Conservation (phyloP, 2,797 vertebrate genomes). For the Crossoptilon crossoptilon region DNA sequence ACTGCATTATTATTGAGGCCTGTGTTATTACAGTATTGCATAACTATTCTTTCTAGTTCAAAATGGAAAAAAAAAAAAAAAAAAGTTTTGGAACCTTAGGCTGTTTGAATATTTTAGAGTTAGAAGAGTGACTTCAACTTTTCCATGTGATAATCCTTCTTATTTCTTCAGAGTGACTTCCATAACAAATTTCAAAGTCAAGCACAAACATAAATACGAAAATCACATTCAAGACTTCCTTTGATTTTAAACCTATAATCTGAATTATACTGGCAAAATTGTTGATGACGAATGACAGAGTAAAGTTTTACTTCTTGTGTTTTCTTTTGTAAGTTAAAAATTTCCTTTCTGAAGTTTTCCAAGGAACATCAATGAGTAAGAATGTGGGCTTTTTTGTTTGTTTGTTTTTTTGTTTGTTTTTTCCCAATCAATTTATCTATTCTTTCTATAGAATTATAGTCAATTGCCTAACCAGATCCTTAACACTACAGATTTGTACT, state of each 20-base stretch:
- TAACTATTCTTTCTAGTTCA: background rate
- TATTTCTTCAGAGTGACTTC: background rate
- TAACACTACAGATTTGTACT: background rate
- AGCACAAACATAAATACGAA: conserved; percentile 3
- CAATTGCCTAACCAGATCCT: background rate
- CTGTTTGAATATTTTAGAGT: background rate
- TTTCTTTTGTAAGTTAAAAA: background rate
- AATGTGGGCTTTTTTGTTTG: background rate
- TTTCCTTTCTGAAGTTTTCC: background rate
- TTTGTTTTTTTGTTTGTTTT: background rate
- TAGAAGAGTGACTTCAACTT: background rate
- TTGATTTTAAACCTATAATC: conserved; percentile 21
- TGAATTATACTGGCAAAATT: background rate
- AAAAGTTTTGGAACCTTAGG: background rate
- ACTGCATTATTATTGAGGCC: background rate
- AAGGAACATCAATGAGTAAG: background rate
- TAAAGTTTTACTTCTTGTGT: background rate
- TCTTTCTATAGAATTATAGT: background rate
- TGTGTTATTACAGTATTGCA: background rate
- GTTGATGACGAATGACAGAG: background rate
- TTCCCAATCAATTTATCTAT: background rate
- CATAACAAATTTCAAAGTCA: conserved; percentile 6
- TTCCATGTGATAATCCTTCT: background rate
- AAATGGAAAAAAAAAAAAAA: background rate
- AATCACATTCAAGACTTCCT: background rate